These are phyloP conservation scores for Ditula angustiorana DNA, from an alignment of 2,888 invertebrate genomes.

Conservation along the genomic window DNA sequence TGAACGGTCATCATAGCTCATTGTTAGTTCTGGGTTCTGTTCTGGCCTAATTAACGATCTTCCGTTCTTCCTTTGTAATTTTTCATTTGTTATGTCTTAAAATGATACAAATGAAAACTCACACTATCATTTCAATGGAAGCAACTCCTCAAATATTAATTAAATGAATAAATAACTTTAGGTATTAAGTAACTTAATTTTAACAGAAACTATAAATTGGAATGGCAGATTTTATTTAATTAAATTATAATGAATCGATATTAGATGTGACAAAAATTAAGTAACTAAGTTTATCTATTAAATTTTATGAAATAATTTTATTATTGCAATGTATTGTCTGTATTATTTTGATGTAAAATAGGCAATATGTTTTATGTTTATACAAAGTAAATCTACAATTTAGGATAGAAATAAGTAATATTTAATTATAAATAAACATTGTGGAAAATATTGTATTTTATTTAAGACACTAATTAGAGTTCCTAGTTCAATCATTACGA, in stretches of 20 bases:
- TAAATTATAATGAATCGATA: constrained; percentile 2
- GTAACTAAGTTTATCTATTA: background rate
- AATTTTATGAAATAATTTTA: background rate
- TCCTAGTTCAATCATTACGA: no score
- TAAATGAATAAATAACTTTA: background rate
- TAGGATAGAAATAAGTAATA: constrained; percentile 14
- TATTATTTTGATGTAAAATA: constrained; percentile 25
- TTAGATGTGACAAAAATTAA: background rate
- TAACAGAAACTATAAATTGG: background rate
- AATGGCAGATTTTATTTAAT: constrained; percentile 1
- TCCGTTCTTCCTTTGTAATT: no score
- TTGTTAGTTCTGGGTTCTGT: no score
- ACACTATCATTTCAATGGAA: no score
- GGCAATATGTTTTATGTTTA: constrained; percentile 3
- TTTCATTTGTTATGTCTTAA: no score
- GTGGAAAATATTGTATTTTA: background rate
- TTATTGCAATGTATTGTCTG: constrained; percentile 1
- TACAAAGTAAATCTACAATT: no score
- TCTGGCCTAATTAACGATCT: no score
- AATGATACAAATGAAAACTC: no score
- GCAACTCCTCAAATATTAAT: background rate
- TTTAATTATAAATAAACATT: constrained; percentile 6
- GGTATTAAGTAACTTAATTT: background rate
- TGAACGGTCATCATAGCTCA: no score
- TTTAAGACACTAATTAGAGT: background rate